Evolutionary conservation across 2,113 vertebrate species (phyloP).

Genomic region (Thymallus thymallus): DNA sequence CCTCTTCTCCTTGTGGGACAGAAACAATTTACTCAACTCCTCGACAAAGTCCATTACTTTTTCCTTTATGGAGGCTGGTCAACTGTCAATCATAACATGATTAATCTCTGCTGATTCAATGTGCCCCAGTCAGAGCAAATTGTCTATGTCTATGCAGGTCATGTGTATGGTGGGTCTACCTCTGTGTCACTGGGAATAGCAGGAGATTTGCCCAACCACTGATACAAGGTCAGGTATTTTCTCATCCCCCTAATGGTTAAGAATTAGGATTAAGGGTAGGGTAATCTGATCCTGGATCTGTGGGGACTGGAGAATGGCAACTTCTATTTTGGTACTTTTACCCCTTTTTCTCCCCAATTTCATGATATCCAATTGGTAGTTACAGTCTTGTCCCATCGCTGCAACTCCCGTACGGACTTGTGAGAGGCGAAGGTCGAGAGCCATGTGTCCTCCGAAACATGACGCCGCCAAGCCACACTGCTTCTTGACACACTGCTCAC

Average conservation of each 20-base stretch:
- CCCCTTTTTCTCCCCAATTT: no score
- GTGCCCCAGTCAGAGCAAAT: slow-evolving; percentile 46
- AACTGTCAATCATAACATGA: slow-evolving; percentile 58
- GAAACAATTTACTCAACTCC: slow-evolving; percentile 55
- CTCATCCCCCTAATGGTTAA: no score
- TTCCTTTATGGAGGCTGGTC: slow-evolving; percentile 42
- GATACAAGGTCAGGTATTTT: neutral
- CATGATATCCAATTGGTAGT: no score
- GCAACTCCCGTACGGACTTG: no score
- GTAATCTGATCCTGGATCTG: neutral
- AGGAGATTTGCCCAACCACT: neutral
- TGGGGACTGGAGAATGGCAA: neutral
- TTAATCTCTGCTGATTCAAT: slow-evolving; percentile 53
- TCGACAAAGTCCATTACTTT: slow-evolving; percentile 48
- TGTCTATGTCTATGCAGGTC: slow-evolving; percentile 24
- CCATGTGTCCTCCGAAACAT: no score
- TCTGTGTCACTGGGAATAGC: no score
- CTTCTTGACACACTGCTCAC: no score
- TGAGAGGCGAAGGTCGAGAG: no score
- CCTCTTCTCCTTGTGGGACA: slow-evolving; percentile 44
- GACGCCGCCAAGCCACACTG: no score
- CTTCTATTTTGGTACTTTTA: no score
- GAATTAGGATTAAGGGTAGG: no score
- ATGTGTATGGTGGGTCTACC: neutral
- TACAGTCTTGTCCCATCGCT: no score